Percentiles rank a stretch among this genome's conserved stretches.
phyloP scores from a whole-genome alignment of 2,797 vertebrate genomes.

The Benthosema pterotum region DNA sequence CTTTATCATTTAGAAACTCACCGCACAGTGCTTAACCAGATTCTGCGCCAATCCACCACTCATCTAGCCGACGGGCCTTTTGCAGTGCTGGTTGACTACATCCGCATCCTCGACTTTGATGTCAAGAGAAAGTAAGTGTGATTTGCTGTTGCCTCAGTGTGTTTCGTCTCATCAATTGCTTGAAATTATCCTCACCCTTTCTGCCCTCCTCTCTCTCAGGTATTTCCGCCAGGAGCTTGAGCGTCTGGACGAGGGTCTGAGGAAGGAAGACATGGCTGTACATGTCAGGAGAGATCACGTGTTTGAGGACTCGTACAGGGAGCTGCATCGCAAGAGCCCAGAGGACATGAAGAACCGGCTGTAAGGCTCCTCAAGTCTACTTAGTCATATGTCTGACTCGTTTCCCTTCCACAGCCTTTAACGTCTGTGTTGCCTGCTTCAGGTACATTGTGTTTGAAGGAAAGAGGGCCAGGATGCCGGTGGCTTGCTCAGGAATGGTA shows the following conservation, averaged over 20 bases:
- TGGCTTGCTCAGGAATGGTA: constrained; percentile 97
- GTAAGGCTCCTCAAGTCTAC: constrained; percentile 75
- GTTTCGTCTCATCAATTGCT: neutral
- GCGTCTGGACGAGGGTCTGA: constrained; percentile 91
- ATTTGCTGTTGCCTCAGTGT: neutral
- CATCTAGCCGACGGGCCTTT: constrained; percentile 95
- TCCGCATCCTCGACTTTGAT: constrained; percentile 94
- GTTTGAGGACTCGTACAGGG: constrained; percentile 95
- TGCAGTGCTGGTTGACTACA: constrained; percentile 95
- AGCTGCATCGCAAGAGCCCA: constrained; percentile 94
- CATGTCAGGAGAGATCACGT: constrained; percentile 96
- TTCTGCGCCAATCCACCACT: constrained; percentile 93
- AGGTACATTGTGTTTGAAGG: constrained; percentile 99
- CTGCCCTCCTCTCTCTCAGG: constrained; percentile 61
- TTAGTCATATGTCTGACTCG: neutral
- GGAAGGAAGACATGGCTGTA: constrained; percentile 97
- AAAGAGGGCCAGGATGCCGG: constrained; percentile 97
- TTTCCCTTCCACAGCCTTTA: constrained; percentile 8
- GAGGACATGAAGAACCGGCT: constrained; percentile 97
- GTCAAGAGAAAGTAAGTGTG: constrained; percentile 92
- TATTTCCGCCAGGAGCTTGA: constrained; percentile 96
- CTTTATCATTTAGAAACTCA: constrained; percentile 84
- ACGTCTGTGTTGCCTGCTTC: constrained; percentile 15
- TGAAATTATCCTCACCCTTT: neutral
- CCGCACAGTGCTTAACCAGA: constrained; percentile 95